These are phyloP conservation scores for Anser brachyrhynchus DNA, from an alignment of 2,113 vertebrate species.

Conservation along the genomic window DNA sequence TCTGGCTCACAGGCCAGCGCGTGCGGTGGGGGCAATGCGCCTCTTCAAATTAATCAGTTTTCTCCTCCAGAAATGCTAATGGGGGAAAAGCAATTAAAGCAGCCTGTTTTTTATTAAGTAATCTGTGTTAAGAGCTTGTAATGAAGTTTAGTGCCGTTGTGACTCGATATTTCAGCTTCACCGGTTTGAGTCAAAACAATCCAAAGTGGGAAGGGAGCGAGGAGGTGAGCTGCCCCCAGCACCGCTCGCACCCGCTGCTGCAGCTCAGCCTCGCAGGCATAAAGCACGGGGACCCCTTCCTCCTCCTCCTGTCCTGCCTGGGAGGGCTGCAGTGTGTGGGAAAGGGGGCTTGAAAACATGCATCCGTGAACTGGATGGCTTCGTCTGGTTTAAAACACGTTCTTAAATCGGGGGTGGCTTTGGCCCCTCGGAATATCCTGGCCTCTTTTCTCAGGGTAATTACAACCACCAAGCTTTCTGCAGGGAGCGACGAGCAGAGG, in stretches of 20 bases:
- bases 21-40: slow-evolving; percentile 1
- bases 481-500: neutral
- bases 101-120: slow-evolving; percentile 79
- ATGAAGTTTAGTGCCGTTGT: slow-evolving; percentile 82
- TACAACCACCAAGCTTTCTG: neutral
- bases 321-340: neutral
- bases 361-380: neutral
- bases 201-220: slow-evolving; percentile 61
- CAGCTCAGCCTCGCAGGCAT: neutral
- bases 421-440: neutral
- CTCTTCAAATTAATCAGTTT: slow-evolving; percentile 78
- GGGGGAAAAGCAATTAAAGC: slow-evolving; percentile 82
- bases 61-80: slow-evolving; percentile 81
- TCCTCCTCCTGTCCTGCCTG: neutral
- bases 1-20: neutral
- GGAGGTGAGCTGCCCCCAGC: slow-evolving; percentile 49
- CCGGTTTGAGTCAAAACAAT: slow-evolving; percentile 79
- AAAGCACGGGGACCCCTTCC: neutral
- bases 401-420: fast-evolving
- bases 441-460: fast-evolving
- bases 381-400: neutral
- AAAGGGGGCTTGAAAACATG: neutral
- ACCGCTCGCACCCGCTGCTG: neutral
- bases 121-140: slow-evolving; percentile 82
- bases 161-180: slow-evolving; percentile 81